phyloP scores from a whole-genome alignment of 2,888 invertebrate genomes.

The Torymus aiolomorphi region DNA sequence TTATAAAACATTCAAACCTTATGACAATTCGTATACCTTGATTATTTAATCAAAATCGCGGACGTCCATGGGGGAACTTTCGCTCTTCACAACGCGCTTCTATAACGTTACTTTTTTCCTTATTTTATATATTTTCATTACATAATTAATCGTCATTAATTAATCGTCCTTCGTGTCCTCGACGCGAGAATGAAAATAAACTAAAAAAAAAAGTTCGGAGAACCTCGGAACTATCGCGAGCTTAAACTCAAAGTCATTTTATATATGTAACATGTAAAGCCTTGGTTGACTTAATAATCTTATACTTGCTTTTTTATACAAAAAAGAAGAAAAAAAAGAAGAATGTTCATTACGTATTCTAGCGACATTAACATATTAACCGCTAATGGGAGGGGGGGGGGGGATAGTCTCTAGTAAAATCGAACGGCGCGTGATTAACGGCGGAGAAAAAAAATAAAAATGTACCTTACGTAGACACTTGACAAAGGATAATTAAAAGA shows the following conservation, averaged over 20 bases:
- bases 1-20: constrained; percentile 43
- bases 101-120: neutral
- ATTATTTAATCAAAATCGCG: constrained; percentile 37
- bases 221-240: constrained; percentile 25
- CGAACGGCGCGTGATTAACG: constrained; percentile 20
- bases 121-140: neutral
- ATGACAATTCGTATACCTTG: constrained; percentile 53
- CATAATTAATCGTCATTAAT: constrained; percentile 35
- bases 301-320: constrained; percentile 34
- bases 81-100: constrained; percentile 34
- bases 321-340: constrained; percentile 27
- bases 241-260: constrained; percentile 24
- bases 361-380: constrained; percentile 34
- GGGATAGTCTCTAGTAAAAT: constrained; percentile 30
- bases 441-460: constrained; percentile 22
- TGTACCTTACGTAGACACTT: constrained; percentile 23
- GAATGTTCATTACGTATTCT: constrained; percentile 41
- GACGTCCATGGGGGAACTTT: constrained; percentile 39
- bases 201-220: constrained; percentile 36
- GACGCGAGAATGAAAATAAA: constrained; percentile 15
- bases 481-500: constrained; percentile 5
- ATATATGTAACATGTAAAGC: constrained; percentile 47
- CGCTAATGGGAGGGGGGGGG: neutral
- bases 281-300: constrained; percentile 43
- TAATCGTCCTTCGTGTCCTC: constrained; percentile 19